Evolutionary conservation across 2,113 vertebrate species (phyloP).

Genomic region (Gadus chalcogrammus): DNA sequence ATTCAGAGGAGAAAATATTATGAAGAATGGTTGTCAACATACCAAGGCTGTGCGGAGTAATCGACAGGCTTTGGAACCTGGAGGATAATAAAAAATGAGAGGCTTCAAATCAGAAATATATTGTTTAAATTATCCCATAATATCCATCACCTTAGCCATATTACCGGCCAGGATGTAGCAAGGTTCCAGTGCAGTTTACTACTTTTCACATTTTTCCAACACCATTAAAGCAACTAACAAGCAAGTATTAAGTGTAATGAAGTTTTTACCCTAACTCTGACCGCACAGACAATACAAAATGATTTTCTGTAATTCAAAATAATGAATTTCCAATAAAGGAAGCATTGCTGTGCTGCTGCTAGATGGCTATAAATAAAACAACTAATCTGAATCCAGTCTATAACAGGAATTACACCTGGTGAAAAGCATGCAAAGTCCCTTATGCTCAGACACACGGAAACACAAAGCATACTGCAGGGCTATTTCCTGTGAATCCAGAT

Average conservation of each 20-base stretch:
- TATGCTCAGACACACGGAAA: conserved; percentile 4
- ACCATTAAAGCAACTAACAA: not conserved
- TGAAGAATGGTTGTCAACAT: conserved; percentile 50
- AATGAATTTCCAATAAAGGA: too few relatives aligned
- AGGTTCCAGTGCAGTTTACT: too few relatives aligned
- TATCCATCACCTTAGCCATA: too few relatives aligned
- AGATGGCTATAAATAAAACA: too few relatives aligned
- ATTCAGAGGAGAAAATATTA: too few relatives aligned
- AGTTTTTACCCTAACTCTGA: not conserved
- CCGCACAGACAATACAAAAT: not conserved
- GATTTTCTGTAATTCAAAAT: not conserved
- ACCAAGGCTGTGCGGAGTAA: conserved; percentile 92
- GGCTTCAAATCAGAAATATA: too few relatives aligned
- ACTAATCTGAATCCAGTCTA: too few relatives aligned
- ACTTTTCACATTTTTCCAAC: not conserved
- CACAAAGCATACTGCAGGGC: not conserved
- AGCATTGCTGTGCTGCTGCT: too few relatives aligned
- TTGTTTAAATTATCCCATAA: too few relatives aligned
- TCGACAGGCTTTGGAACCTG: conserved; percentile 94
- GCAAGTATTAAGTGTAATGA: not conserved
- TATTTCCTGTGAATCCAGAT: conserved; percentile 12
- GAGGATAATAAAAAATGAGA: not conserved
- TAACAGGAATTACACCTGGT: conserved; percentile 1
- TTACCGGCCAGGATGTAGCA: too few relatives aligned
- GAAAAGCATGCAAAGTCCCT: not conserved